Conservation (phyloP, 2,888 invertebrate genomes). For the Drosophila recens region DNA sequence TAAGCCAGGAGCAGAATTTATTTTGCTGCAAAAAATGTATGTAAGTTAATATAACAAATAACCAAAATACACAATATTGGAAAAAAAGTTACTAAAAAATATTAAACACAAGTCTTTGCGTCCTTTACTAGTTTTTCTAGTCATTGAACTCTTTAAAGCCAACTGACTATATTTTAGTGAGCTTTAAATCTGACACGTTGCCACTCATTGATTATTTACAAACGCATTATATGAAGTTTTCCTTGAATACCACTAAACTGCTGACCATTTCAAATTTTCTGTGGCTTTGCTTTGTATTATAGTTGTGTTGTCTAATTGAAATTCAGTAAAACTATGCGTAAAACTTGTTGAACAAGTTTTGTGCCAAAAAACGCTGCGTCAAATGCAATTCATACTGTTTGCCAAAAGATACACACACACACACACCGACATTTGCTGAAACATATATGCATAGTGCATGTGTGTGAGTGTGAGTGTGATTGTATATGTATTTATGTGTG, state of each 20-base stretch:
- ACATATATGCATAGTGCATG: background rate
- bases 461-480: too few relatives aligned
- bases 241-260: conserved; percentile 6
- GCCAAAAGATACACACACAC: conserved; percentile 19
- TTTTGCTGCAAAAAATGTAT: background rate
- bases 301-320: conserved; percentile 61
- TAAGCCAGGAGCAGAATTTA: background rate
- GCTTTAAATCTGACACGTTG: background rate
- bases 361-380: conserved; percentile 18
- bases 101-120: background rate
- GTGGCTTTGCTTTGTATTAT: conserved; percentile 1
- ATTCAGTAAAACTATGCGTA: conserved; percentile 63
- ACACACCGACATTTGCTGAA: background rate
- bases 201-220: conserved; percentile 3
- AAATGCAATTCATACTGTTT: conserved; percentile 52
- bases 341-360: conserved; percentile 58
- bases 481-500: too few relatives aligned
- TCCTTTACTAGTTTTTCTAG: background rate
- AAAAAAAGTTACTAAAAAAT: background rate
- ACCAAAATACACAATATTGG: background rate
- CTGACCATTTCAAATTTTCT: conserved; percentile 3
- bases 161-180: background rate
- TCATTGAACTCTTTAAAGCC: background rate
- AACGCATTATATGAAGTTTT: conserved; percentile 8
- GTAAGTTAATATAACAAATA: background rate